These are phyloP conservation scores for Eupithecia inturbata DNA, from an alignment of 2,888 invertebrate species.

Conservation along the genomic window DNA sequence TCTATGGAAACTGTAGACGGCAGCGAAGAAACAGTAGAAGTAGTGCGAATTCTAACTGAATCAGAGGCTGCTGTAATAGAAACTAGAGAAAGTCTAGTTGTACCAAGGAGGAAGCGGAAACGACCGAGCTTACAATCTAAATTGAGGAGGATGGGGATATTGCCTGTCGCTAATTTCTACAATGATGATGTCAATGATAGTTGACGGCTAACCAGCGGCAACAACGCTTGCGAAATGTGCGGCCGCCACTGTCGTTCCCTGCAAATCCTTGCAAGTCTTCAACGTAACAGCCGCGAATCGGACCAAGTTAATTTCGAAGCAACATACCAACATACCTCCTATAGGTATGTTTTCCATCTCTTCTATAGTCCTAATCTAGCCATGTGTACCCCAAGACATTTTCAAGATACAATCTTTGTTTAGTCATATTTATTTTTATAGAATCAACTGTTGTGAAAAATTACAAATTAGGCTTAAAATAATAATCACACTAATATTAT, in stretches of 20 bases:
- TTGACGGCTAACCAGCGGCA: background rate
- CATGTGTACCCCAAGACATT: too few relatives aligned
- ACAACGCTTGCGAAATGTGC: background rate
- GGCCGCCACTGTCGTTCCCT: background rate
- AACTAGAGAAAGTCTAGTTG: slow-evolving; percentile 16
- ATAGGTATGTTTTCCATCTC: too few relatives aligned
- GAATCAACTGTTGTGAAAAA: too few relatives aligned
- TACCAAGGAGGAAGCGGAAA: background rate
- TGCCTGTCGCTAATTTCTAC: slow-evolving; percentile 25
- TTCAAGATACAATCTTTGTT: too few relatives aligned
- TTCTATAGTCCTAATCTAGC: too few relatives aligned
- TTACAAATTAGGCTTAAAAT: too few relatives aligned
- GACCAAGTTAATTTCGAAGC: background rate
- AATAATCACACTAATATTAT: too few relatives aligned
- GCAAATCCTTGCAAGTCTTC: background rate
- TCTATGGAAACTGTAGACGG: background rate
- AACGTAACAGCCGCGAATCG: background rate
- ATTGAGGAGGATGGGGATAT: slow-evolving; percentile 27
- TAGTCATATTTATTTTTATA: too few relatives aligned
- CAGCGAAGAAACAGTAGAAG: slow-evolving; percentile 10
- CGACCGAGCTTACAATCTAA: slow-evolving; percentile 19
- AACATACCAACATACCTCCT: too few relatives aligned
- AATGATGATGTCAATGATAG: background rate
- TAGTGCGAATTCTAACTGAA: slow-evolving; percentile 2
- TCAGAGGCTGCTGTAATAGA: slow-evolving; percentile 18